Base-by-base conservation (phyloP, 2,888 invertebrate species). In the Pollenia amentaria region DNA sequence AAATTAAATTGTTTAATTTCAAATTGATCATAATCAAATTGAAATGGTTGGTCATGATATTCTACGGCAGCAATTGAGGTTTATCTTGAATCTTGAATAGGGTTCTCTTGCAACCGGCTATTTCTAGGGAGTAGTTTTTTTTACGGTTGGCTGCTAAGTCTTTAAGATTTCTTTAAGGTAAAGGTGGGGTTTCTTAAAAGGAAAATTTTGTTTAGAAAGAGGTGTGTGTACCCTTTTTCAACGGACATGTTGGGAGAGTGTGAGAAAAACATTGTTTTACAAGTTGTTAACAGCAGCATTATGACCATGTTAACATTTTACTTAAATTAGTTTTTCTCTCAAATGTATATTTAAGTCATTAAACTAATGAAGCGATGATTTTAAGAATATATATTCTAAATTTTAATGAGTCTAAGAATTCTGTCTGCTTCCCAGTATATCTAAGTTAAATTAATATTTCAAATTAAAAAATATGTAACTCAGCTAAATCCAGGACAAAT, bases 1-100 rank as follows among this genome's bases (percentile, higher is more conserved):
- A 87, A 87, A 84, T 87, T 87, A 87, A 87, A 84, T 84, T 87
- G 87, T 87, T 87, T 84, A 84, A 81, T 77, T 80, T 84, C 18
- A 87, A 87, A 87, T 77, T 87, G 87, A 81, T 87, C 62, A 81
- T 77, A 77, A 84, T 73, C 67, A 55, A 75, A 80, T 29, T 81
- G 67, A 64, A 81, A 80, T 81, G 72, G 77, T 44, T 62, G 84
- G 76, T 77, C 79, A 79, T 82, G 69, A 76, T 60, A 64, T 62
- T 82, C 21, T n/a, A 69, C 73, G 75, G 60, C 84, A 80, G 77
- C 77, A 77, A 38, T 72, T 81, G 72, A 70, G 77, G 84, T 84
- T 84, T 80, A 6, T 29, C 29, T 29, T 29, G 3, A 44, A 73
- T 29, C 53, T 75, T 42, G 46, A 57, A 55, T 9, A 18, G n/a